phyloP scores from a whole-genome alignment of 2,113 vertebrate genomes.

The Albula goreensis region DNA sequence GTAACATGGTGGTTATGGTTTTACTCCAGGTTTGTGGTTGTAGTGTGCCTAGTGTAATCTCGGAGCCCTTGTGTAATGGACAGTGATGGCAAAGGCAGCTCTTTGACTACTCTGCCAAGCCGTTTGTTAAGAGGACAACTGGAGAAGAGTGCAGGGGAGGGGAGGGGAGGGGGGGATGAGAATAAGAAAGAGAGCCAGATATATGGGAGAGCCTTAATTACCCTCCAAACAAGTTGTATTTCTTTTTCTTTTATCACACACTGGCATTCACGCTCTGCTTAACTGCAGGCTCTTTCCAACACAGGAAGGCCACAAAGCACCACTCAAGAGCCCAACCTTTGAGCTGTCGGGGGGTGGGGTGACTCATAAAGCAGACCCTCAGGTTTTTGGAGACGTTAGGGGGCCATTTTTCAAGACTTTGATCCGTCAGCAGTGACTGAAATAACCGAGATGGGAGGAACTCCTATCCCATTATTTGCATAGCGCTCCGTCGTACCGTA shows the following conservation, averaged over 20 bases:
- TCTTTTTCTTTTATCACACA: conserved; percentile 43
- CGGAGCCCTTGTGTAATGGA: conserved; percentile 27
- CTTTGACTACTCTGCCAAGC: conserved; percentile 44
- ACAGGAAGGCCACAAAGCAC: no score
- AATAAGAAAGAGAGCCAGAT: conserved; percentile 39
- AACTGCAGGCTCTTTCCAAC: background rate
- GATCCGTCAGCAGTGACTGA: background rate
- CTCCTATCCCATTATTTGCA: background rate
- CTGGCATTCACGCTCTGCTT: conserved; percentile 41
- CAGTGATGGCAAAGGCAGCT: conserved; percentile 43
- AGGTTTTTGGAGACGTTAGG: background rate
- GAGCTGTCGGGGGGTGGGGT: no score
- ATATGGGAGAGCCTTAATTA: conserved; percentile 46
- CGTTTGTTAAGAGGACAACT: conserved; percentile 19
- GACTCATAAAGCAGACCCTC: background rate
- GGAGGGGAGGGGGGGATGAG: conserved; percentile 47
- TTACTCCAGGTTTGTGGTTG: conserved; percentile 43
- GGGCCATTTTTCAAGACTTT: background rate
- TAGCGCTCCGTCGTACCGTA: background rate
- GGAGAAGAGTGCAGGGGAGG: conserved; percentile 39
- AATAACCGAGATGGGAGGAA: background rate
- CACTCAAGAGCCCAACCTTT: no score
- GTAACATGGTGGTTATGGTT: conserved; percentile 45
- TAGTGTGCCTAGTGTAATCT: conserved; percentile 48
- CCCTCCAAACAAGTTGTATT: conserved; percentile 46